Evolutionary conservation across 2,113 vertebrate genomes (phyloP), one percentile per base, ranked within the genome.

Genomic region (Vidua chalybeata): DNA sequence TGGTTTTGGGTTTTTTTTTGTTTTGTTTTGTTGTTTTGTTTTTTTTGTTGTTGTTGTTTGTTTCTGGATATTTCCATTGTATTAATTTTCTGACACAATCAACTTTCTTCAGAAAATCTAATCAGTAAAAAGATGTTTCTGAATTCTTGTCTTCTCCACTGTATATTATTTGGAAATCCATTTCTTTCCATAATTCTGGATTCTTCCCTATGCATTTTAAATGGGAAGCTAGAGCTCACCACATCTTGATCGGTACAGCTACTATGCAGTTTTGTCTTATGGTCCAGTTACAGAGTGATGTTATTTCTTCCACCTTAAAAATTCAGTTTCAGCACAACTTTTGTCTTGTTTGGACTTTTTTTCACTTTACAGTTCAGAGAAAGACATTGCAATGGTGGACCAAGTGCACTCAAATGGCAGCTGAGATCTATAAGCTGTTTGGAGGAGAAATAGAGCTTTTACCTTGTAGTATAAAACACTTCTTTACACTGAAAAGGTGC

Each of bases 391-490:
- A 67, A 43, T 1, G 0, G 3, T 41, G 22, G 31, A 30, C 62
- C 0, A 0, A 62, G 31, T 26, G 20, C 41, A 39, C 20, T 84
- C 37, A 19, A 15, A 43, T 0, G 0, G 24, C 30, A 74, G 43
- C 48, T 1, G 2, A 80, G 48, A 14, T 30, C 2, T 0, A 13
- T 24, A 19, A 49, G 31, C 15, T 35, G 5, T 48, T 58, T 76
- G 46, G 59, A 83, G 69, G 30, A 46, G 64, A 84, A 73, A 67
- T 0, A 27, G 11, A 64, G 15, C 24, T 33, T 76, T 77, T 76
- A 59, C 12, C 6, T 33, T 69, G 21, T 18, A 66, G 22, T 18
- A 31, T 52, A 37, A 67, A 84, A 33, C 20, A 59, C 7, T 59
- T 64, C 15, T 67, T 74, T 51, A 39, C 35, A 33, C 23, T 55